Evolutionary conservation across 2,888 invertebrate species (phyloP), one percentile per base, ranked within the genome.

Genomic region (Mythimna albipuncta): DNA sequence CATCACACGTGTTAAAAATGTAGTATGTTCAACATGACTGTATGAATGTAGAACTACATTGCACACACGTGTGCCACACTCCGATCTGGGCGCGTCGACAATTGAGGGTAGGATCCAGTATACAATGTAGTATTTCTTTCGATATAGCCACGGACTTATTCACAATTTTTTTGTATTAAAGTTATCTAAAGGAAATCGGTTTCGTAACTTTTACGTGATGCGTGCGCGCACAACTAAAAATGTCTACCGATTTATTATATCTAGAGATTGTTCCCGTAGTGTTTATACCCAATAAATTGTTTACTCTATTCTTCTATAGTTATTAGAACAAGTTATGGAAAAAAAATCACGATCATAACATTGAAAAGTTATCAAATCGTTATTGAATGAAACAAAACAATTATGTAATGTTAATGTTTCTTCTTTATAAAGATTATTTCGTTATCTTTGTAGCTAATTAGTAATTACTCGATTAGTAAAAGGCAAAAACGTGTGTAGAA

Each of bases 401-500:
- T 78, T 75, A 70, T 61, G 41, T 64, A 72, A 79, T 47, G 9
- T 16, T n/a, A 9, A 52, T 52, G 7, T 7, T 52, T 52, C 2
- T 9, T 52, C 50, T 59, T n/a, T 16, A 66, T 3, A 47, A 47
- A 58, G 59, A 77, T 72, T 72, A 81, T 58, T 77, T 65, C 35
- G 21, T 64, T 79, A 81, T 64, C 82, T 16, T 32, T 16, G 44
- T 54, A 35, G 54, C 19, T 72, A 68, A 81, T 81, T 72, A 77
- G 47, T 55, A 68, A 81, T 81, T 72, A 77, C 54, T 55, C 32
- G 61, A 81, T 79, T 77, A 72, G n/a, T 47, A 52, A 67, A 3
- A 26, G 38, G 10, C n/a, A 64, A 77, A 64, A 38, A 68, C 54
- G 67, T 79, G 54, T 47, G 69, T 63, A 19, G 47, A 54, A 75